Base-by-base conservation (phyloP, 2,888 invertebrate genomes). In the Agriotes lineatus region DNA sequence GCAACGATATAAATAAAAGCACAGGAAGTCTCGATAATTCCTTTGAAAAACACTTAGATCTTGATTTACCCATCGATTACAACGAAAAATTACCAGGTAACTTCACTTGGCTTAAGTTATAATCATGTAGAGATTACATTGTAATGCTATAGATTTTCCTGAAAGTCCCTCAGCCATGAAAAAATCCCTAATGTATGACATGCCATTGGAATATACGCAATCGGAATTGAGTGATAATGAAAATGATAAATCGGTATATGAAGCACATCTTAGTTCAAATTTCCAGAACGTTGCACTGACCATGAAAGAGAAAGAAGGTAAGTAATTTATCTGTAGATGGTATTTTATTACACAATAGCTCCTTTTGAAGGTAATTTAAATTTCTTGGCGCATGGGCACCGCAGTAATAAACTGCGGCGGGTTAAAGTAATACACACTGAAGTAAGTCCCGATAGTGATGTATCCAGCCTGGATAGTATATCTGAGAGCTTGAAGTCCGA, bases 111-210 rank as follows among this genome's bases (percentile, higher is more conserved):
- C n/a, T n/a, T n/a, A n/a, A n/a, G n/a, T n/a, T n/a, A n/a, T n/a
- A n/a, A n/a, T n/a, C n/a, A n/a, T n/a, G n/a, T n/a, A n/a, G n/a
- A n/a, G n/a, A n/a, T n/a, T n/a, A n/a, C n/a, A n/a, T n/a, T n/a
- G 2, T 19, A 44, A 19, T 20, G 19, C 19, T 45, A 9, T 69
- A 82, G 83, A 83, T 74, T 82, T 90, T 86, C 88, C 89, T 18
- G 88, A 87, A 37, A 88, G 89, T 19, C 88, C 90, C 0, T 86
- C 88, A 0, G 86, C 87, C 54, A 81, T 88, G 30, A 86, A 87
- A 10, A 81, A 86, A 42, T 82, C 86, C 71, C 85, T 88, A 0
- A 85, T 86, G 77, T 87, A 86, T 71, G 87, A 89, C 50, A 80
- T 89, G 70, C 89, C 89, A 0, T 84, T 87, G 0, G 89, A 90